These are phyloP conservation scores for Aphis gossypii DNA, from an alignment of 1,140 invertebrate genomes.

Conservation along the genomic window DNA sequence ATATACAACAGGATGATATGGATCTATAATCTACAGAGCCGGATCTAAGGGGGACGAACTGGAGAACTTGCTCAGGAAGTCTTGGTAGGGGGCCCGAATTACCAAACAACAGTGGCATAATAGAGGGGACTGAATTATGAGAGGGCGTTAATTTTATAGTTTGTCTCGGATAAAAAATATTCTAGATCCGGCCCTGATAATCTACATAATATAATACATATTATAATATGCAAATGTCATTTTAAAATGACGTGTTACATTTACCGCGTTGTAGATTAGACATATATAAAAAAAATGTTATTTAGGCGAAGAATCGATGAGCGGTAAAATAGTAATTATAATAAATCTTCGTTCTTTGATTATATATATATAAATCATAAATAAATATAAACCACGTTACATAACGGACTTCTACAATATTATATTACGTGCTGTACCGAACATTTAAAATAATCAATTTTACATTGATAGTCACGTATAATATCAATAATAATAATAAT, in stretches of 20 bases:
- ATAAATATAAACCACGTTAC: neutral
- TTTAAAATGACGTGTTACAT: neutral
- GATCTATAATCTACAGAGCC: neutral
- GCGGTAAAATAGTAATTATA: neutral
- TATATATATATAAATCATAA: neutral
- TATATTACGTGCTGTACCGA: neutral
- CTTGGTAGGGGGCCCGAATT: no score
- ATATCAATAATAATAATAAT: neutral
- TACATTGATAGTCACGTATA: neutral
- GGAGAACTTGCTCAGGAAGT: no score
- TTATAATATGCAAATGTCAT: slow-evolving; percentile 5
- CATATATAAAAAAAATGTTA: neutral
- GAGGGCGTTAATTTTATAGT: no score
- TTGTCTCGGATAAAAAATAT: no score
- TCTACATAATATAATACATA: neutral
- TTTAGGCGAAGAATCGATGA: neutral
- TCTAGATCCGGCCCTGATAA: no score
- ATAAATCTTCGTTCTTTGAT: neutral
- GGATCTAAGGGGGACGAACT: no score
- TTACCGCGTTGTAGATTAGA: neutral
- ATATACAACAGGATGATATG: neutral
- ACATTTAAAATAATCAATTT: neutral
- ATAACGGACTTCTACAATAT: neutral
- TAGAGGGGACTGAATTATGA: no score
- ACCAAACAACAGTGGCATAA: no score